Conservation (phyloP, 1,140 invertebrate genomes). For the Halesus radiatus region DNA sequence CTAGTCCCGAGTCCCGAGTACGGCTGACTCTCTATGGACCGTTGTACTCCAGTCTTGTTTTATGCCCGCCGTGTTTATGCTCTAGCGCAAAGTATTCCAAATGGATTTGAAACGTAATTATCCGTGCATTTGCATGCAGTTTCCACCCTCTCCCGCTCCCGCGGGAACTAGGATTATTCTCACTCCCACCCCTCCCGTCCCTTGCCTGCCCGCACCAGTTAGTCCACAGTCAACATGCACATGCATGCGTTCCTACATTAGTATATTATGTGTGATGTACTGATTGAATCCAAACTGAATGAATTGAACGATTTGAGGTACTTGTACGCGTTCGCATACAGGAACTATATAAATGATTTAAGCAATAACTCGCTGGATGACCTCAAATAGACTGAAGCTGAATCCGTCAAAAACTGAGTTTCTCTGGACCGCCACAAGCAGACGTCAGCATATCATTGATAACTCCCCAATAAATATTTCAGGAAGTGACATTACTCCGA, state of each 20-base stretch:
- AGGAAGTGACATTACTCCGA: too few species aligned
- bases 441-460: too few species aligned
- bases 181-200: neutral
- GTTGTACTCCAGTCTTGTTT: conserved; percentile 19
- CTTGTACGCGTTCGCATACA: too few species aligned
- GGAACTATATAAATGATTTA: too few species aligned
- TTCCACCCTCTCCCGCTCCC: neutral
- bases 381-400: too few species aligned
- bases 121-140: conserved; percentile 47
- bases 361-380: too few species aligned
- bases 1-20: neutral
- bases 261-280: neutral
- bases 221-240: neutral
- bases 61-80: conserved; percentile 35
- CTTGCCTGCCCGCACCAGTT: neutral
- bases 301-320: neutral
- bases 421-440: too few species aligned
- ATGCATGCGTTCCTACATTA: neutral
- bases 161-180: conserved; percentile 40
- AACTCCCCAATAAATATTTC: too few species aligned
- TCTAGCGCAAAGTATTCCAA: conserved; percentile 44
- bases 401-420: too few species aligned
- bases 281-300: conserved; percentile 5
- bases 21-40: neutral
- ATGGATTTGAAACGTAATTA: conserved; percentile 52